Percentiles rank a stretch among this genome's conserved stretches.
phyloP scores from a whole-genome alignment of 1,140 invertebrate genomes.

The Pseudachorutes palmiensis region DNA sequence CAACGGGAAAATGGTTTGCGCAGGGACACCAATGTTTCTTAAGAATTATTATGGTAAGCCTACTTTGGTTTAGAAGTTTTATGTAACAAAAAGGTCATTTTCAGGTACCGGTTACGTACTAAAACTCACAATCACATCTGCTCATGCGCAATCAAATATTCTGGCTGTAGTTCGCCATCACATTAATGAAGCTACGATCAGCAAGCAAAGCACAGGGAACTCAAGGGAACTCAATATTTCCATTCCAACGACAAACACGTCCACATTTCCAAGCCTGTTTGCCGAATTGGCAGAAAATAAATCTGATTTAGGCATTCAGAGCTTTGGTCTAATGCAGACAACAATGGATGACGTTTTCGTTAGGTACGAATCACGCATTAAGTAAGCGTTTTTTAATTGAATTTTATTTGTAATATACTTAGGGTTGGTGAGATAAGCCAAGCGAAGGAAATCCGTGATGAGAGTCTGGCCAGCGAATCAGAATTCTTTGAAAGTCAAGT shows the following conservation, averaged over 20 bases:
- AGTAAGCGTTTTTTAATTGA: not conserved
- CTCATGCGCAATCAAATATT: too few relatives aligned
- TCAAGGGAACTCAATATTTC: too few relatives aligned
- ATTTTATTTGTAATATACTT: not conserved
- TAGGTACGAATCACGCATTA: slow-evolving; percentile 50
- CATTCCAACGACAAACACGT: not conserved
- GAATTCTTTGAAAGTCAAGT: too few relatives aligned
- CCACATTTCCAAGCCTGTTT: slow-evolving; percentile 54
- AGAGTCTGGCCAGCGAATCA: too few relatives aligned
- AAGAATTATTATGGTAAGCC: slow-evolving; percentile 70
- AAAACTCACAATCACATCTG: slow-evolving; percentile 14
- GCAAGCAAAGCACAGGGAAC: too few relatives aligned
- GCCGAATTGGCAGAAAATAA: slow-evolving; percentile 54
- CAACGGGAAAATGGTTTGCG: slow-evolving; percentile 66
- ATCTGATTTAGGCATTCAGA: slow-evolving; percentile 55
- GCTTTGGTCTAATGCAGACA: slow-evolving; percentile 68
- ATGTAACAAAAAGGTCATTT: not conserved
- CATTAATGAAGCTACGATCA: too few relatives aligned
- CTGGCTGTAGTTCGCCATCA: too few relatives aligned
- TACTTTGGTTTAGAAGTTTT: not conserved
- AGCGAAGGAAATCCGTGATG: too few relatives aligned
- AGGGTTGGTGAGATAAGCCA: too few relatives aligned
- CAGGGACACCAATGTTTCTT: slow-evolving; percentile 73
- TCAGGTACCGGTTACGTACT: slow-evolving; percentile 18
- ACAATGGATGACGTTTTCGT: slow-evolving; percentile 82